Conservation (phyloP, 2,888 invertebrate genomes). For the Sialis lutaria region DNA sequence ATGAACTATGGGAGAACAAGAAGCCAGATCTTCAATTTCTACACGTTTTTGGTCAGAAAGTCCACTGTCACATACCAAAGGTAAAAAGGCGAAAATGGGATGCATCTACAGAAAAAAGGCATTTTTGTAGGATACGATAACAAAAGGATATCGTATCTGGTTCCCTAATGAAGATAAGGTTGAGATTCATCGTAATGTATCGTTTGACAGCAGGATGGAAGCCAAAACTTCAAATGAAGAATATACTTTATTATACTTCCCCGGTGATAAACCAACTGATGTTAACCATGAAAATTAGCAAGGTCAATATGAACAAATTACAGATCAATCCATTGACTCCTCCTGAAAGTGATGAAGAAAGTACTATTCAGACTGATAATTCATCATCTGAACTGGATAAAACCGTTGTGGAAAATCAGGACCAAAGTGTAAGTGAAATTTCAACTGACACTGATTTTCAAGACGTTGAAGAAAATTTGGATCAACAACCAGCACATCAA, state of each 20-base stretch:
- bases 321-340: too few species aligned
- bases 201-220: too few species aligned
- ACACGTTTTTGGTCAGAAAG: conserved; percentile 19
- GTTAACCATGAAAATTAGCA: too few species aligned
- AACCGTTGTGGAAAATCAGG: not conserved
- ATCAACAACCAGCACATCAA: not conserved
- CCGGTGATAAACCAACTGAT: too few species aligned
- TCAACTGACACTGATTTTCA: too few species aligned
- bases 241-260: too few species aligned
- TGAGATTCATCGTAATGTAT: not conserved
- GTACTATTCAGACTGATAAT: too few species aligned
- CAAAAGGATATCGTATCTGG: not conserved
- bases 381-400: not conserved
- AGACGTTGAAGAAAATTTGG: not conserved
- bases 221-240: too few species aligned
- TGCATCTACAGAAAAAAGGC: not conserved
- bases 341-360: too few species aligned
- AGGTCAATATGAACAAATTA: too few species aligned
- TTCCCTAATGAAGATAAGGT: not conserved
- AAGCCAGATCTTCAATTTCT: conserved; percentile 17
- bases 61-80: conserved; percentile 19
- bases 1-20: conserved; percentile 18
- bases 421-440: not conserved
- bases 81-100: conserved; percentile 17
- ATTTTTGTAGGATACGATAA: not conserved